Conservation (phyloP, 2,113 vertebrate genomes). For the Apteryx mantelli region DNA sequence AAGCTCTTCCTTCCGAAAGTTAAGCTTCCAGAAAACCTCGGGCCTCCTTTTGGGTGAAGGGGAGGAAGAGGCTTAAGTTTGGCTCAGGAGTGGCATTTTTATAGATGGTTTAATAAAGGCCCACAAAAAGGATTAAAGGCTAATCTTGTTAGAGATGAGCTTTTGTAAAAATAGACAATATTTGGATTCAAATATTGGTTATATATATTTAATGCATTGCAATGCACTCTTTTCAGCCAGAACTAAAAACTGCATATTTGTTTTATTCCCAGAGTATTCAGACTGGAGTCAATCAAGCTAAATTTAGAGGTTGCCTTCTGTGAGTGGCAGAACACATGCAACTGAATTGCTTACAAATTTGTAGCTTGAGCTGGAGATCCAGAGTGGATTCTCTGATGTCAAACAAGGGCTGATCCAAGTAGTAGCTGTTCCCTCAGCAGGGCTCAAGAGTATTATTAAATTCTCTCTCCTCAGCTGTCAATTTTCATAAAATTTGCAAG, state of each 20-base stretch:
- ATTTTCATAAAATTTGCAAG: background rate
- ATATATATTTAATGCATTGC: slow-evolving; percentile 37
- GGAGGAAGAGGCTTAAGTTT: slow-evolving; percentile 30
- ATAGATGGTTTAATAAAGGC: background rate
- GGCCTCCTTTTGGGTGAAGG: background rate
- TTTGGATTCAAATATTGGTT: slow-evolving; percentile 44
- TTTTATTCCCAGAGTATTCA: background rate
- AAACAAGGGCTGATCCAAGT: background rate
- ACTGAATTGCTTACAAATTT: background rate
- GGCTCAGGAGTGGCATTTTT: slow-evolving; percentile 5
- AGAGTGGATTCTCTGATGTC: background rate
- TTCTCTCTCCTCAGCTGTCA: background rate
- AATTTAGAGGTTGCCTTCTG: slow-evolving; percentile 1
- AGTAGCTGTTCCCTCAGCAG: background rate
- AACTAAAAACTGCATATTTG: background rate
- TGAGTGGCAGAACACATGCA: background rate
- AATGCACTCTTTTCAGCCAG: slow-evolving; percentile 25
- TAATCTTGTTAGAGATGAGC: slow-evolving; percentile 14
- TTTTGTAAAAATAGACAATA: slow-evolving; percentile 60
- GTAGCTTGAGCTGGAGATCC: background rate
- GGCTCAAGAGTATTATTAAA: background rate
- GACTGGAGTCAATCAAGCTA: slow-evolving; percentile 30
- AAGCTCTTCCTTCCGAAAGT: background rate
- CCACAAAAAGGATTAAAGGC: slow-evolving; percentile 2
- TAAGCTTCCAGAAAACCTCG: background rate